Base-by-base conservation (phyloP, 2,797 vertebrate species). In the Lutjanus argentimaculatus region DNA sequence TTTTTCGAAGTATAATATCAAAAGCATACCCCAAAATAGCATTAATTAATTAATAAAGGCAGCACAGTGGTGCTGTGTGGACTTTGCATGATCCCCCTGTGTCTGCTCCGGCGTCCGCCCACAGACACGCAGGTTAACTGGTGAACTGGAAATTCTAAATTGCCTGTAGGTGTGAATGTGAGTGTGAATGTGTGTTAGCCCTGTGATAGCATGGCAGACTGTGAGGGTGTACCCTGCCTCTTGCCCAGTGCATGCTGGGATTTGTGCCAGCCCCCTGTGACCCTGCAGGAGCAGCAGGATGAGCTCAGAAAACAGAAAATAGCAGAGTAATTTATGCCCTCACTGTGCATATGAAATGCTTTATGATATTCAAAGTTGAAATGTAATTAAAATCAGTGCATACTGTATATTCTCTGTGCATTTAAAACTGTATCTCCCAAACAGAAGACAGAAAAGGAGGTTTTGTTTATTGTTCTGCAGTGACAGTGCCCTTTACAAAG, bases 151-250 rank as follows among this genome's bases (percentile, higher is more conserved):
- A 83, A 85, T 62, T 75, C 63, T 59, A 69, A 84, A 86, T 85
- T 65, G 80, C 68, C 83, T 71, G 58, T 82, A 84, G 82, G 80
- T 89, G 85, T 89, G 83, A 85, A 80, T 86, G 40, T 58, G 45
- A 59, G 80, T 88, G 85, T 87, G 81, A 84, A 85, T 62, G 66
- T 72, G 81, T 79, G 74, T 82, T 55, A 43, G 67, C 56, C 67
- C 66, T 77, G 80, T 67, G 68, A 74, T 72, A 72, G 68, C 82
- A 68, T 70, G 69, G 86, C 77, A 86, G 80, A 70, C 30, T 80
- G 79, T 55, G 25, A 72, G 45, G 42, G 77, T 67, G 64, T 86
- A 73, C 56, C 61, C 69, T 13, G 52, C 62, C 56, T 73, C 63
- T 49, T 88, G 77, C 69, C 83, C 75, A 77, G 21, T 86, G 70